Evolutionary conservation across 1,140 invertebrate genomes (phyloP), one percentile per base, ranked within the genome.

Genomic region (Drosophila virilis): DNA sequence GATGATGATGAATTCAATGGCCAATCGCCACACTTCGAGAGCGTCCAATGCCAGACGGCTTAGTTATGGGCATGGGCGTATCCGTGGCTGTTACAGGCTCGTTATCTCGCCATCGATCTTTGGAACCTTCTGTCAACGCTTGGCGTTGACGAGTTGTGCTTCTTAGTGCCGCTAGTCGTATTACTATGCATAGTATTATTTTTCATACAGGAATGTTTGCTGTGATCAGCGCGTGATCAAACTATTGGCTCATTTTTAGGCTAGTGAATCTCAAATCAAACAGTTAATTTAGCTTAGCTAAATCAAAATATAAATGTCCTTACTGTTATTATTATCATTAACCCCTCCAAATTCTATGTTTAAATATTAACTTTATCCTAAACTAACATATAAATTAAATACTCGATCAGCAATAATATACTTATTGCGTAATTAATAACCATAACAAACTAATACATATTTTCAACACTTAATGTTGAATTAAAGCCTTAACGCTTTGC

Each of bases 1-100:
- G 91, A 92, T 8, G 91, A 91, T 28, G 90, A 91, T 8, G 78
- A 90, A 2, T 66, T 71, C 22, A 15, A 40, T 5, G 83, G 78
- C 2, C 68, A 76, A 9, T 79, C 82, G 42, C 80, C 85, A 38
- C 90, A 85, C 54, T 85, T 91, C 9, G 80, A 90, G 33, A 74
- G 83, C 52, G 90, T 91, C 1, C 90, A 91, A 43, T 91, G 90
- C 43, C 90, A 91, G 75, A 91, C 90, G 2, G 74, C 85, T 77
- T 91, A 91, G 84, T 89, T 76, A 51, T 61, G 69, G 74, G 54
- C 50, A 22, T 86, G 74, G 77, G 74, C 78, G 43, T 85, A 74
- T 50, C 60, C 68, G 38, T 86, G 78, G 82, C 72, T 88, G 35
- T 52, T 89, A 52, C 84, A 89, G 70, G 55, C 59, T 12, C 70